These are phyloP conservation scores for Eupithecia vulgata DNA, from an alignment of 2,888 invertebrate genomes.

Conservation along the genomic window DNA sequence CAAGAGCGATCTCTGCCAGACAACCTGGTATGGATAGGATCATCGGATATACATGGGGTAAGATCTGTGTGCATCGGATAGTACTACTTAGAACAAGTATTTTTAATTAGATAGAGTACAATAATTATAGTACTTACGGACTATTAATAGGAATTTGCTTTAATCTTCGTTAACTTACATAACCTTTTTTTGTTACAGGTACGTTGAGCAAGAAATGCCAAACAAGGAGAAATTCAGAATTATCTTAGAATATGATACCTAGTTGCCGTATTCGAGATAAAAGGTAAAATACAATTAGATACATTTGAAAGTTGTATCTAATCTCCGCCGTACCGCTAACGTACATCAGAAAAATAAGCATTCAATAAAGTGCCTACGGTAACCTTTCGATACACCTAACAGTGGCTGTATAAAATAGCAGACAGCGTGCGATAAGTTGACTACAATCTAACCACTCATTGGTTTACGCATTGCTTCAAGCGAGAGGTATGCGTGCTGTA, in stretches of 20 bases:
- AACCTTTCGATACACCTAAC: too few relatives aligned
- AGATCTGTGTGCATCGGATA: too few relatives aligned
- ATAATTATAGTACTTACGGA: not conserved
- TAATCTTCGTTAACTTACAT: not conserved
- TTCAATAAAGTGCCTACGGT: too few relatives aligned
- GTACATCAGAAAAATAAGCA: too few relatives aligned
- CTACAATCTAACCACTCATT: not conserved
- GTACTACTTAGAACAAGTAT: too few relatives aligned
- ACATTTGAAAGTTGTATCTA: not conserved
- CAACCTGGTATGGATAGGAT: too few relatives aligned
- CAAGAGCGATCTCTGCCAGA: too few relatives aligned
- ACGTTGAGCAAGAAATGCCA: not conserved
- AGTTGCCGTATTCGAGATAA: not conserved
- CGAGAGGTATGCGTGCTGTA: not conserved
- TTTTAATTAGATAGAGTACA: not conserved
- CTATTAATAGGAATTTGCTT: too few relatives aligned
- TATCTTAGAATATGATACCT: not conserved
- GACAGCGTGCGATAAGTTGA: not conserved
- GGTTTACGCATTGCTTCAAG: not conserved
- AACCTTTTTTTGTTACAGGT: constrained; percentile 1
- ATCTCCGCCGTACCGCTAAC: not conserved
- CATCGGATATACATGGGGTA: too few relatives aligned
- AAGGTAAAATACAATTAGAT: not conserved
- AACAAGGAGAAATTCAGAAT: not conserved
- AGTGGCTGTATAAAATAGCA: not conserved